Conservation (phyloP, 2,113 vertebrate species). For the Tichodroma muraria region DNA sequence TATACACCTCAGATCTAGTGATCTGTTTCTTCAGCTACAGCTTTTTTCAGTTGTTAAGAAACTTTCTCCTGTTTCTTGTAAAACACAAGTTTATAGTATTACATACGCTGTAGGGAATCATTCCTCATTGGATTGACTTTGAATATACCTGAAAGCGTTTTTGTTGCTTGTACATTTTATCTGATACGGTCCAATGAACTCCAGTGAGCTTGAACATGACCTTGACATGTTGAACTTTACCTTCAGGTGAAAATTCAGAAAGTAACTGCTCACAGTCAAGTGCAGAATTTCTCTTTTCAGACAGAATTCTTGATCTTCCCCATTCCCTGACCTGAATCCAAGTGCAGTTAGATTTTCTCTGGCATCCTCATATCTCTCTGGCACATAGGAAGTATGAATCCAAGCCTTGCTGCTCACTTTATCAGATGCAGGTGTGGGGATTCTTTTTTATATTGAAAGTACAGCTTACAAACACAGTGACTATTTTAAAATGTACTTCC, state of each 20-base stretch:
- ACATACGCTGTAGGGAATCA: slow-evolving; percentile 9
- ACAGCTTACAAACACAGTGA: neutral
- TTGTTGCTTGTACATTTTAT: slow-evolving; percentile 50
- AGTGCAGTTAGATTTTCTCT: neutral
- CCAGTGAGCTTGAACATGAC: slow-evolving; percentile 54
- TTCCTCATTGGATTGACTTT: slow-evolving; percentile 60
- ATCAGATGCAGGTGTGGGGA: neutral
- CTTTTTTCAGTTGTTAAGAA: slow-evolving; percentile 10
- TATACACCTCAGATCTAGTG: neutral
- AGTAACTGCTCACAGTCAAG: slow-evolving; percentile 44
- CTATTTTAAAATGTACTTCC: neutral
- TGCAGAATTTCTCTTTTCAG: slow-evolving; percentile 45
- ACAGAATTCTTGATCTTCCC: slow-evolving; percentile 26
- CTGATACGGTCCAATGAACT: slow-evolving; percentile 54
- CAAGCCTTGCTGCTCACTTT: slow-evolving; percentile 1
- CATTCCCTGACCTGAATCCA: slow-evolving; percentile 13
- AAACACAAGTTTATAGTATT: slow-evolving; percentile 46
- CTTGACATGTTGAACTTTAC: slow-evolving; percentile 63
- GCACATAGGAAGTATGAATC: neutral
- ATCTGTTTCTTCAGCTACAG: neutral
- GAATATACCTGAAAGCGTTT: slow-evolving; percentile 69
- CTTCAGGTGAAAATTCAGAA: slow-evolving; percentile 65
- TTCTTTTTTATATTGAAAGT: neutral
- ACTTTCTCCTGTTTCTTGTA: slow-evolving; percentile 40
- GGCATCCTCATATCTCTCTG: neutral